Evolutionary conservation across 2,888 invertebrate species (phyloP).

Genomic region (Harmothoe impar): DNA sequence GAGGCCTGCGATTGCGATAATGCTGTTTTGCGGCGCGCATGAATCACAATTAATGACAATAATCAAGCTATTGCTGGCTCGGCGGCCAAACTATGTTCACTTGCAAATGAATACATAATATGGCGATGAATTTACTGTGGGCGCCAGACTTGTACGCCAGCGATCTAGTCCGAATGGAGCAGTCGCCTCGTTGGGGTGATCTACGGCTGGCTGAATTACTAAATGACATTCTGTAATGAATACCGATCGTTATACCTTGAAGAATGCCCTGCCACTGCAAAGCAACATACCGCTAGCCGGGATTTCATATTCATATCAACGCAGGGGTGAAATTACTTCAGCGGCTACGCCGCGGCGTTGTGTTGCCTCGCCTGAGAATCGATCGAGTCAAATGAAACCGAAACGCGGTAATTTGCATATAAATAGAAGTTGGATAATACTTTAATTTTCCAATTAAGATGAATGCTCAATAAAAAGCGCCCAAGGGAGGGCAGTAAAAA

Average conservation of each 20-base stretch:
- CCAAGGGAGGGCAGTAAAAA: conserved; percentile 13
- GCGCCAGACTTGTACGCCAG: conserved; percentile 11
- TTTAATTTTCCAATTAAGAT: conserved; percentile 59
- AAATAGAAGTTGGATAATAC: conserved; percentile 59
- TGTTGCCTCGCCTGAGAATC: not conserved
- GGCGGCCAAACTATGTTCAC: conserved; percentile 40
- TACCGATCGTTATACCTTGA: conserved; percentile 43
- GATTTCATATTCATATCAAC: conserved; percentile 42
- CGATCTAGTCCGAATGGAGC: conserved; percentile 42
- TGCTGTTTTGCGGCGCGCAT: conserved; percentile 46
- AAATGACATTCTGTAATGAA: conserved; percentile 45
- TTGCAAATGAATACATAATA: conserved; percentile 45
- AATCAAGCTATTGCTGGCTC: conserved; percentile 46
- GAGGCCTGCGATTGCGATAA: conserved; percentile 37
- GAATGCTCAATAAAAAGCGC: conserved; percentile 43
- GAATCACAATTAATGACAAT: conserved; percentile 58
- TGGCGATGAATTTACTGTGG: conserved; percentile 39
- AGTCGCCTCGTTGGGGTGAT: conserved; percentile 35
- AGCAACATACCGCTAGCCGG: conserved; percentile 25
- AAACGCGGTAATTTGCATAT: conserved; percentile 58
- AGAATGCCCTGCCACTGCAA: conserved; percentile 35
- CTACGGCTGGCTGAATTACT: conserved; percentile 32
- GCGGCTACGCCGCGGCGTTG: not conserved
- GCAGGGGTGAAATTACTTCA: conserved; percentile 33
- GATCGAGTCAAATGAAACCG: conserved; percentile 49